Evolutionary conservation across 2,797 vertebrate species (phyloP), one percentile per base, ranked within the genome.

Genomic region (Tangara arthus): DNA sequence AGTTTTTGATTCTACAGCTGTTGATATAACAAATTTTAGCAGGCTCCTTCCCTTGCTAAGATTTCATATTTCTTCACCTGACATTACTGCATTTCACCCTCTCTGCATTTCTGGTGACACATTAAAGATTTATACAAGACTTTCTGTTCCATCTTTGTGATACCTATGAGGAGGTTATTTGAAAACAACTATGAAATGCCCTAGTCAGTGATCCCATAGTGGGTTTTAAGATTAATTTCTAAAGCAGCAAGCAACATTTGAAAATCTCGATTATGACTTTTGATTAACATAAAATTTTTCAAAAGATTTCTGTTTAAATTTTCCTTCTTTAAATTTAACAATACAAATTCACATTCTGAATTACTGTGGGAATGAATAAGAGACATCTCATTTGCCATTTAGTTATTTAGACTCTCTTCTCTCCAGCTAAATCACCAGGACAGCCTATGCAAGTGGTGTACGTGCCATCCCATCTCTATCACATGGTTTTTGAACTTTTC

Each of bases 401-500:
- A 94, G 42, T 94, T 77, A 87, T 72, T 96, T 87, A 84, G 87
- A 78, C 75, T 95, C 85, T 96, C 86, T 96, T 93, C 91, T 90
- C 93, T 97, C 85, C 94, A 99, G 99, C 87, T 82, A 98, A 99
- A 97, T 98, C 98, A 77, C 95, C 97, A 82, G 98, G 95, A 61
- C 98, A 98, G 44, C 98, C 98, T 60, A 97, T 99, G 95, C 98
- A 98, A 55, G 98, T 99, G 97, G 99, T 99, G 59, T 99, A 99
- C 47, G 99, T 99, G 80, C 99, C 99, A 26, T 99, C 99, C 52
- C 99, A 99, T 97, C 98, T 99, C 82, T 99, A 99, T 97, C 99
- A 99, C 95, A 99, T 99, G 99, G 98, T 99, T 95, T 99, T 99
- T 97, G 99, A 99, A 97, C 99, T 99, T 94, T 99, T 99, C 97